phyloP scores from a whole-genome alignment of 2,888 invertebrate species.

The Sicus ferrugineus region DNA sequence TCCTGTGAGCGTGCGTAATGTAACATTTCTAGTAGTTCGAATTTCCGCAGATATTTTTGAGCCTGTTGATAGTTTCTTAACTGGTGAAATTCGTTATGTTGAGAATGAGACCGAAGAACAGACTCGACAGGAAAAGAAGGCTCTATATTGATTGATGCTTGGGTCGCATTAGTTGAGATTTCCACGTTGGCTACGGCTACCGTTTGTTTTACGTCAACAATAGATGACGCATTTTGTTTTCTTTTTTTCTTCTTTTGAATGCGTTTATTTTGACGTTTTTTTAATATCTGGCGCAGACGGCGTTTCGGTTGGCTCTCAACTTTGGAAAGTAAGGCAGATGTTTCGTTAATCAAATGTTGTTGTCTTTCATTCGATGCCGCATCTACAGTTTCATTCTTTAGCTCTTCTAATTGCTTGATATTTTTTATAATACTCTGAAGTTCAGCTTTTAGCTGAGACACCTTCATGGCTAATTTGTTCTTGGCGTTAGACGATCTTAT shows the following conservation, averaged over 20 bases:
- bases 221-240: too few relatives aligned
- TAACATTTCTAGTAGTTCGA: conserved; percentile 50
- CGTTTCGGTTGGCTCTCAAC: conserved; percentile 21
- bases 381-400: neutral
- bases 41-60: conserved; percentile 46
- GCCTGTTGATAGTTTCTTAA: conserved; percentile 47
- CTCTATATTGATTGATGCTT: too few relatives aligned
- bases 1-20: conserved; percentile 47
- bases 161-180: too few relatives aligned
- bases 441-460: conserved; percentile 24
- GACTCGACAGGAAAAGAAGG: neutral
- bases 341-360: conserved; percentile 36
- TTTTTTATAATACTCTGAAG: conserved; percentile 32
- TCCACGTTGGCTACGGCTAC: neutral
- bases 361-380: neutral
- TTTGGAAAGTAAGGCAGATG: neutral
- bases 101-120: neutral
- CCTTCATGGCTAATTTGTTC: conserved; percentile 6
- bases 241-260: conserved; percentile 33
- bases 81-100: conserved; percentile 27
- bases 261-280: conserved; percentile 39
- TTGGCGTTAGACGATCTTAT: neutral
- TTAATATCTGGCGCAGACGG: conserved; percentile 31
- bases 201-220: too few relatives aligned
- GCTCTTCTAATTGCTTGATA: conserved; percentile 36